Evolutionary conservation across 2,113 vertebrate species (phyloP), one percentile per base, ranked within the genome.

Genomic region (Taxidea taxus): DNA sequence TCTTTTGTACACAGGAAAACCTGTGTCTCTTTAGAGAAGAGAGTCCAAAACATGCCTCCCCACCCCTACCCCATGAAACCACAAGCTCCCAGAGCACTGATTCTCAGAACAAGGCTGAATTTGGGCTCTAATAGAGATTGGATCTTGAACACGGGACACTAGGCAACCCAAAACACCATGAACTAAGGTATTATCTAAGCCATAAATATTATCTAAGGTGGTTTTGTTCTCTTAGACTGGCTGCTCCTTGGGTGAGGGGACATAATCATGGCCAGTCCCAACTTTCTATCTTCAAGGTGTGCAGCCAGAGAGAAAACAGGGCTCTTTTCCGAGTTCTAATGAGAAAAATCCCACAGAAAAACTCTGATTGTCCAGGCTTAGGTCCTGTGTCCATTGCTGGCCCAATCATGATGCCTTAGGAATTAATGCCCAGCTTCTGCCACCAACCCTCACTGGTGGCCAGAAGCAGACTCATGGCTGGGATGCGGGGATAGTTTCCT

Each of bases 71-170:
- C 49, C 37, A 20, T 74, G 84, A 95, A 87, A 44, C 44, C n/a
- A 56, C 56, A 74, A 92, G n/a, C 23, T 78, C 31, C n/a, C 90
- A 60, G 31, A 83, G 20, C 51, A 42, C 64, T 66, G 54, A 64
- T 87, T 92, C 66, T 72, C 54, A 87, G 77, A 82, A 92, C 84
- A 75, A 92, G 75, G 37, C 31, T 80, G 44, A 91, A 20, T 91
- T 60, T 60, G 51, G 60, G 12, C 29, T 21, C 47, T 27, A 7
- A 51, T 29, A 81, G 74, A 72, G 44, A 78, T 2, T 91, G 72
- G 85, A 68, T 85, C 60, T 56, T 66, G 49, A 95, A 56, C n/a
- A 54, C 31, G 16, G 29, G 44, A 54, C 18, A 13, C 56, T 75
- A 75, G 75, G 90, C 64, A 75, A 56, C 54, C 9, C 31, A 74